Conservation (phyloP, 2,797 vertebrate species). For the Varecia variegata region DNA sequence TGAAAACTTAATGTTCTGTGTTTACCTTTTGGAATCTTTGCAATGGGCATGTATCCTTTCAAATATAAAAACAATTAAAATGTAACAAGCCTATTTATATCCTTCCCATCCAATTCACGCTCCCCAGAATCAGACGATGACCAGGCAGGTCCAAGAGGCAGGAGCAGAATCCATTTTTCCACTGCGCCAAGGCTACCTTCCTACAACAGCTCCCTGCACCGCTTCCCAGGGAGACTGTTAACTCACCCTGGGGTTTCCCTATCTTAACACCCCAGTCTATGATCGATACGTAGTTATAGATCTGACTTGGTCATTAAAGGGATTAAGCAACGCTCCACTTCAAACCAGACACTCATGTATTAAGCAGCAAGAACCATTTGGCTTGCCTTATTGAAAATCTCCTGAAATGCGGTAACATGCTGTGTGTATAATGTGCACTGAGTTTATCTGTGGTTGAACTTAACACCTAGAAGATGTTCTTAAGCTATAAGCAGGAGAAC, state of each 20-base stretch:
- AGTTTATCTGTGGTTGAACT: not conserved
- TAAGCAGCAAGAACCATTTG: not conserved
- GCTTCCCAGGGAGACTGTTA: not conserved
- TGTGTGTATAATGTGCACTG: not conserved
- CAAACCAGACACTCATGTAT: not conserved
- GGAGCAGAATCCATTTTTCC: not conserved
- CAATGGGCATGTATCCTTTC: not conserved
- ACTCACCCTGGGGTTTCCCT: not conserved
- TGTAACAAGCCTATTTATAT: not conserved
- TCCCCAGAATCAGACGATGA: not conserved
- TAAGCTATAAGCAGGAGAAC: not conserved
- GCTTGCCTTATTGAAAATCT: not conserved
- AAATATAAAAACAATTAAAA: constrained; percentile 4
- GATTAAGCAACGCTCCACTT: not conserved
- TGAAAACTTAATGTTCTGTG: not conserved
- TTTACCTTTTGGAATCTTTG: not conserved
- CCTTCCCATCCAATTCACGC: not conserved
- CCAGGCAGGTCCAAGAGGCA: not conserved
- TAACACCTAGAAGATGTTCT: not conserved
- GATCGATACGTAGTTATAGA: not conserved
- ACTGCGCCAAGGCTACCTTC: not conserved
- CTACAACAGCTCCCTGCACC: not conserved
- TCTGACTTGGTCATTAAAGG: not conserved
- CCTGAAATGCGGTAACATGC: not conserved
- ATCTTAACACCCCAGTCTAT: not conserved